phyloP scores from a whole-genome alignment of 2,797 vertebrate species.

The Otolemur crassicaudatus region DNA sequence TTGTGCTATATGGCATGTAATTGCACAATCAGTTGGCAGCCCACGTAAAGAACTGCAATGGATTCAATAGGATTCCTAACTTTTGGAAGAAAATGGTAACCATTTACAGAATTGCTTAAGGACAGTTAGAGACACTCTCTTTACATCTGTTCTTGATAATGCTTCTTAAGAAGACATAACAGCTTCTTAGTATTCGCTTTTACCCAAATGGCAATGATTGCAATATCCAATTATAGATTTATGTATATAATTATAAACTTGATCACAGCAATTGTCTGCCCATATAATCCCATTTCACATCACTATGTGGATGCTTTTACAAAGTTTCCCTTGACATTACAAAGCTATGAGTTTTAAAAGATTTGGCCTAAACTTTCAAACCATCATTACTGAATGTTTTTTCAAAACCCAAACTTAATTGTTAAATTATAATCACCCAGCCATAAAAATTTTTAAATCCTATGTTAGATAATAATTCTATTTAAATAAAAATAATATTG shows the following conservation, averaged over 20 bases:
- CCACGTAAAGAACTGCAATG: slow-evolving; percentile 6
- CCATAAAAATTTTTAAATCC: slow-evolving; percentile 23
- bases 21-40: slow-evolving; percentile 57
- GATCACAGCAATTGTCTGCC: not conserved
- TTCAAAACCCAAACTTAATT: slow-evolving; percentile 24
- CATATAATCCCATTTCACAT: not conserved
- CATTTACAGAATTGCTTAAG: slow-evolving; percentile 62
- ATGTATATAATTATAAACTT: slow-evolving; percentile 32
- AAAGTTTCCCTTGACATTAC: slow-evolving; percentile 49
- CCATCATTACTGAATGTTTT: slow-evolving; percentile 54
- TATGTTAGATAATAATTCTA: slow-evolving; percentile 48
- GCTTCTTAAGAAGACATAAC: slow-evolving; percentile 18
- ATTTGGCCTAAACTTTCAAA: slow-evolving; percentile 57
- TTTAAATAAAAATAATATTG: slow-evolving; percentile 4
- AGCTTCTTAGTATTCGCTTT: slow-evolving; percentile 56
- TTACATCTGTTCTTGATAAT: slow-evolving; percentile 44
- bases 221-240: slow-evolving; percentile 33
- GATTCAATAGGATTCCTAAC: slow-evolving; percentile 32
- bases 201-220: slow-evolving; percentile 26
- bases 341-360: slow-evolving; percentile 37
- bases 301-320: not conserved
- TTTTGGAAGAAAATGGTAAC: slow-evolving; percentile 60
- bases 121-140: not conserved
- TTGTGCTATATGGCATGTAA: slow-evolving; percentile 51
- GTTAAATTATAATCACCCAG: slow-evolving; percentile 52